Percentiles rank a stretch among this genome's conserved stretches.
These are phyloP conservation scores for Drosophila arawakana DNA, from an alignment of 1,140 invertebrate genomes.

Conservation along the genomic window DNA sequence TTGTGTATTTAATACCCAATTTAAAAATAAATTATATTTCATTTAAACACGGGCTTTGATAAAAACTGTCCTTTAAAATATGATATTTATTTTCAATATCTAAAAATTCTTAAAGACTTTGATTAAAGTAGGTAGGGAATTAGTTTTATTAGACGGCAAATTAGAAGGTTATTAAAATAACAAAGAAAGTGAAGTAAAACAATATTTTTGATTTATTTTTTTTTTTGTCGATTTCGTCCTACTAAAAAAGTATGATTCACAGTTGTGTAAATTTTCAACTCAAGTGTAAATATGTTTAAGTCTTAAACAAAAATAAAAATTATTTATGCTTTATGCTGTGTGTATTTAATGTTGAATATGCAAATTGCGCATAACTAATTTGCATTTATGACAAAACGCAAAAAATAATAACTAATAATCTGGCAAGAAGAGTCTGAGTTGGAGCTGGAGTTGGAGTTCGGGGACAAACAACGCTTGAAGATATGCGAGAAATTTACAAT, in stretches of 20 bases:
- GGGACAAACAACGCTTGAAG: slow-evolving; percentile 69
- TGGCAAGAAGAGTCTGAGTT: slow-evolving; percentile 41
- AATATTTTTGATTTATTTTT: no score
- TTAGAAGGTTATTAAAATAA: no score
- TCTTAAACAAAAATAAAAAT: slow-evolving; percentile 13
- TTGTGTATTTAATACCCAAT: no score
- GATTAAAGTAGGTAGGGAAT: no score
- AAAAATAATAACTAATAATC: slow-evolving; percentile 82
- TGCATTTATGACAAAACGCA: slow-evolving; percentile 72
- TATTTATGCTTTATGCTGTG: slow-evolving; percentile 31
- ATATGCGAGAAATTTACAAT: slow-evolving; percentile 82
- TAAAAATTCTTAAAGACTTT: no score
- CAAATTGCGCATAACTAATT: slow-evolving; percentile 79
- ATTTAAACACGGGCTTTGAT: no score
- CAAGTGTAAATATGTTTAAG: slow-evolving; percentile 22
- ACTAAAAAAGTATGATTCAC: neutral
- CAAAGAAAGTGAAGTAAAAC: no score
- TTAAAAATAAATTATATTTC: no score
- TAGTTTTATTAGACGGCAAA: no score
- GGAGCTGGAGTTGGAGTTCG: slow-evolving; percentile 21
- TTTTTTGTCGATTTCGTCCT: no score
- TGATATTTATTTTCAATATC: no score
- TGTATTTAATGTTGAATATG: slow-evolving; percentile 79
- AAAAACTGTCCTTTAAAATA: no score
- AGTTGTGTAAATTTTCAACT: neutral